phyloP scores from a whole-genome alignment of 2,113 vertebrate species.

The Kryptolebias marmoratus region DNA sequence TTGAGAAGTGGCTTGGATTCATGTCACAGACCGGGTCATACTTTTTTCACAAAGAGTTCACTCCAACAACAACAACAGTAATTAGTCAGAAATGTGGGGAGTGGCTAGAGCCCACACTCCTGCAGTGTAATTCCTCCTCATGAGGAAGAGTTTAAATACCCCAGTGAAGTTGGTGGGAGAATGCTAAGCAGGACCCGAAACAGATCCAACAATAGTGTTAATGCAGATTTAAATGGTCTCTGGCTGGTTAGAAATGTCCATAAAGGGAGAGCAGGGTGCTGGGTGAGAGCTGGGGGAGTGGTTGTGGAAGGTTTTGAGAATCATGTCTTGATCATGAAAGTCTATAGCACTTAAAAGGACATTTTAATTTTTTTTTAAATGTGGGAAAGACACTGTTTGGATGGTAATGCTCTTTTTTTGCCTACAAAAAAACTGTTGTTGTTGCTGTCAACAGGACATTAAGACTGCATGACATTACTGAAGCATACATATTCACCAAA shows the following conservation, averaged over 20 bases:
- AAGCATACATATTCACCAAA: no score
- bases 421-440: no score
- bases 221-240: background rate
- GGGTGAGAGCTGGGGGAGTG: background rate
- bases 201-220: background rate
- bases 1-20: slow-evolving; percentile 65
- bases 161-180: background rate
- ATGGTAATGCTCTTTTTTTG: no score
- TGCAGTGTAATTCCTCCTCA: slow-evolving; percentile 2
- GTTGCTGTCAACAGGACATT: no score
- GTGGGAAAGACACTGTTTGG: no score
- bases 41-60: slow-evolving; percentile 57
- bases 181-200: background rate
- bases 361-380: no score
- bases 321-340: no score
- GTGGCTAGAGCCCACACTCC: slow-evolving; percentile 27
- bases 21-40: slow-evolving; percentile 56
- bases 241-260: background rate
- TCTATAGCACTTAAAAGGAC: background rate
- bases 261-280: background rate
- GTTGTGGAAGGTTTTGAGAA: no score
- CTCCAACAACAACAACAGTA: slow-evolving; percentile 62
- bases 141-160: background rate
- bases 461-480: no score
- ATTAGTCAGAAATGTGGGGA: slow-evolving; percentile 48